Percentiles rank a stretch among this genome's conserved stretches.
These are phyloP conservation scores for Drosophila melanica DNA, from an alignment of 1,140 invertebrate genomes.

Conservation along the genomic window DNA sequence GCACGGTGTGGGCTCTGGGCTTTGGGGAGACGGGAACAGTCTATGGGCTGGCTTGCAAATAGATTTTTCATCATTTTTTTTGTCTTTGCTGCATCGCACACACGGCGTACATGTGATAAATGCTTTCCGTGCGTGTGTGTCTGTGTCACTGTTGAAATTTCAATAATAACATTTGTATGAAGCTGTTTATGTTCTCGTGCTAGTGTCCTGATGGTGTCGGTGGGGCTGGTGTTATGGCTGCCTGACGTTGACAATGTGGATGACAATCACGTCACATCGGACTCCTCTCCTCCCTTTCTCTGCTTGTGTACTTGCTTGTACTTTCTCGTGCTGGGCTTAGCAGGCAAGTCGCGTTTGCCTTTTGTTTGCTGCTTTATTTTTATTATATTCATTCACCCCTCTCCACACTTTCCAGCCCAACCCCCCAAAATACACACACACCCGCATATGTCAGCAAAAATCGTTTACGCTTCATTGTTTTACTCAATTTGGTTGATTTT, in stretches of 20 bases:
- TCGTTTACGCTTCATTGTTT: constrained; percentile 81
- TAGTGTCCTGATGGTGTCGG: constrained; percentile 24
- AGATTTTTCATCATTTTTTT: constrained; percentile 79
- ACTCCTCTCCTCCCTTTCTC: constrained; percentile 22
- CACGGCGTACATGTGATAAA: constrained; percentile 68
- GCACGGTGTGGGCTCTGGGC: neutral
- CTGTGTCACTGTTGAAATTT: constrained; percentile 59
- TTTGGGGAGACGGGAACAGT: neutral
- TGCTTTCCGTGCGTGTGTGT: constrained; percentile 42
- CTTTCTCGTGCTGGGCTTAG: constrained; percentile 61
- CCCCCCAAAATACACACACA: constrained; percentile 12
- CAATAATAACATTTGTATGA: constrained; percentile 82
- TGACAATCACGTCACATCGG: constrained; percentile 77
- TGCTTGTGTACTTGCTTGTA: constrained; percentile 42
- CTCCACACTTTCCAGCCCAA: neutral
- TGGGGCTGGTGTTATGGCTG: constrained; percentile 6
- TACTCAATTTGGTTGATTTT: constrained; percentile 78
- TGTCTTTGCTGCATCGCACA: constrained; percentile 45
- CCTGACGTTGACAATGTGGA: constrained; percentile 72
- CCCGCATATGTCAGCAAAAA: constrained; percentile 75
- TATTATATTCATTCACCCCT: constrained; percentile 63
- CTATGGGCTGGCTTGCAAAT: constrained; percentile 53
- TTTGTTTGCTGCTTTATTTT: constrained; percentile 74
- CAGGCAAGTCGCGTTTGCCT: constrained; percentile 74
- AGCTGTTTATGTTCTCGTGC: constrained; percentile 68